phyloP scores from a whole-genome alignment of 2,888 invertebrate species.

The Gnatocerus cornutus region DNA sequence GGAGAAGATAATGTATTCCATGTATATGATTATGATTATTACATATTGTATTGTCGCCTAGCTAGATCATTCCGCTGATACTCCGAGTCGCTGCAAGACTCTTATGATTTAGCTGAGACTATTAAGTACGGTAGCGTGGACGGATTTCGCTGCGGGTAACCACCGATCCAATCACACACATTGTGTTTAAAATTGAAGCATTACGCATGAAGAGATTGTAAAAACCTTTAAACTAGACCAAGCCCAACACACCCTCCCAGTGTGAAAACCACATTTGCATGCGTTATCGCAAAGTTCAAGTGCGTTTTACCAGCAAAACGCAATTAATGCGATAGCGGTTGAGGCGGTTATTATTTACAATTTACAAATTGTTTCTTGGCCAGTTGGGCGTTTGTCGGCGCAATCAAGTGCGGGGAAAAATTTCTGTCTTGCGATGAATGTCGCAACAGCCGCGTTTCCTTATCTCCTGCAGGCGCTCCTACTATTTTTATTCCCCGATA shows the following conservation, averaged over 20 bases:
- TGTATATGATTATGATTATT: conserved; percentile 63
- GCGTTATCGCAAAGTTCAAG: too few species aligned
- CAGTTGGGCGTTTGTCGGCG: too few species aligned
- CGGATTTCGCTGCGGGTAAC: conserved; percentile 53
- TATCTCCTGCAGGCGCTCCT: too few species aligned
- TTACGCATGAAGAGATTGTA: conserved; percentile 45
- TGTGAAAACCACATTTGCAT: not conserved
- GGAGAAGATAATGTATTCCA: conserved; percentile 57
- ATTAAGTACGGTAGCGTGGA: conserved; percentile 58
- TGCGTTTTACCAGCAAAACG: too few species aligned
- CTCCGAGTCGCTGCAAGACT: conserved; percentile 47
- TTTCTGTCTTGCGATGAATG: too few species aligned
- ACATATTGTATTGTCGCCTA: conserved; percentile 60
- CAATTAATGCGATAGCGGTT: too few species aligned
- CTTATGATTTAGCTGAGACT: conserved; percentile 51
- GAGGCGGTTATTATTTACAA: too few species aligned
- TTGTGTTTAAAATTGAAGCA: conserved; percentile 59
- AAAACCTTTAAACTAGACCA: conserved; percentile 21
- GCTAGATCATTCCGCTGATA: conserved; percentile 54
- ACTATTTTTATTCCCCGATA: too few species aligned
- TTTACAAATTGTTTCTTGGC: too few species aligned
- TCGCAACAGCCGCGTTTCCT: too few species aligned
- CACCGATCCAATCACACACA: conserved; percentile 56
- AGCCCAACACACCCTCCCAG: conserved; percentile 26
- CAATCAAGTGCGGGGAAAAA: too few species aligned